phyloP scores from a whole-genome alignment of 2,113 vertebrate species.

The Leuciscus idus region DNA sequence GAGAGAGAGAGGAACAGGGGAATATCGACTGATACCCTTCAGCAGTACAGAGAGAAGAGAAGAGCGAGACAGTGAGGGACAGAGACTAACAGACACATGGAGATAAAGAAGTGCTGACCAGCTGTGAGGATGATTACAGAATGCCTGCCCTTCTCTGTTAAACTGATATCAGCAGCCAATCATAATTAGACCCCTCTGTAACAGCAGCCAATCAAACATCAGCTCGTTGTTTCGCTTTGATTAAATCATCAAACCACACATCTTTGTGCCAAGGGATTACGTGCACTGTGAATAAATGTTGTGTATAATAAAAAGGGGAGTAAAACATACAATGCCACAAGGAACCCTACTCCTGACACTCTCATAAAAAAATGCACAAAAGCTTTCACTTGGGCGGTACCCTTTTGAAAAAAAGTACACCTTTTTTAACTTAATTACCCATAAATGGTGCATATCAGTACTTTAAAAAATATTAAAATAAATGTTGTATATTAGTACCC shows the following conservation, averaged over 20 bases:
- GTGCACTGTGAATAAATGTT: conserved; percentile 13
- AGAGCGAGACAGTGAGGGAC: not conserved
- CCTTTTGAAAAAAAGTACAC: not conserved
- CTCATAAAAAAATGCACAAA: too few species aligned
- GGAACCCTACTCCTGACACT: not conserved
- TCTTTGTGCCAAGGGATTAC: not conserved
- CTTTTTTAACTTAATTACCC: not conserved
- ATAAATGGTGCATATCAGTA: not conserved
- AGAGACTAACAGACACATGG: conserved; percentile 38
- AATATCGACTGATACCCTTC: conserved; percentile 55
- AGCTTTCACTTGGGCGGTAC: too few species aligned
- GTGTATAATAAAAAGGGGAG: not conserved
- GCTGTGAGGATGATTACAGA: conserved; percentile 35
- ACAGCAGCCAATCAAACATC: conserved; percentile 26
- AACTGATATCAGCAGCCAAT: conserved; percentile 49
- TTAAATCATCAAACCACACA: conserved; percentile 20
- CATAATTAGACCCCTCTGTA: conserved; percentile 9
- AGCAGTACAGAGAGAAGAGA: conserved; percentile 22
- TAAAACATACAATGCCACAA: not conserved
- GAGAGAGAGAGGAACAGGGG: conserved; percentile 8
- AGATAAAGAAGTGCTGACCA: conserved; percentile 53
- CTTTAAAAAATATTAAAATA: not conserved
- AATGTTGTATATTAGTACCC: too few species aligned
- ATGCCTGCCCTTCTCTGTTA: conserved; percentile 24
- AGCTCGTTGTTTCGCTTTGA: conserved; percentile 20